phyloP scores from a whole-genome alignment of 2,888 invertebrate species.

The Octodonta nipae region DNA sequence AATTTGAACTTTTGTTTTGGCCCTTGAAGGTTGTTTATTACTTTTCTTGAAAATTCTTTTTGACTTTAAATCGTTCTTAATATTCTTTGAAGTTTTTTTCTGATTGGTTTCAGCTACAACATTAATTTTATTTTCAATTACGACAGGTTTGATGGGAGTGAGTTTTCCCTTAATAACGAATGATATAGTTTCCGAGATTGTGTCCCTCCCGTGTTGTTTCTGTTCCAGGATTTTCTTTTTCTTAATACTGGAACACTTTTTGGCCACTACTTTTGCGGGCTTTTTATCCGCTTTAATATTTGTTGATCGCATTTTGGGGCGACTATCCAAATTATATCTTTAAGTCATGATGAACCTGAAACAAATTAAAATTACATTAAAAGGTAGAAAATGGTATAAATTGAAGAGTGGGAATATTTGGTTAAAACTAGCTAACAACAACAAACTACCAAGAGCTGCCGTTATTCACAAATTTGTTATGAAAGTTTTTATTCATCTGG shows the following conservation, averaged over 20 bases:
- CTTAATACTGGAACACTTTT: slow-evolving; percentile 15
- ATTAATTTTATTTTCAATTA: slow-evolving; percentile 13
- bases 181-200: slow-evolving; percentile 32
- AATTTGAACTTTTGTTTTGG: slow-evolving; percentile 17
- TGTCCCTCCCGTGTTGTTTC: slow-evolving; percentile 23
- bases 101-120: slow-evolving; percentile 14
- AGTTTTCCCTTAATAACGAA: slow-evolving; percentile 33
- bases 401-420: no score
- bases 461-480: no score
- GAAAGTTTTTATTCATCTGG: no score
- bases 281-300: slow-evolving; percentile 10
- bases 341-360: slow-evolving; percentile 7
- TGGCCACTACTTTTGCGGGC: slow-evolving; percentile 9
- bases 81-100: slow-evolving; percentile 12
- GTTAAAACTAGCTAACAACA: no score
- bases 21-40: slow-evolving; percentile 11
- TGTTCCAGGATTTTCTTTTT: slow-evolving; percentile 22
- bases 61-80: slow-evolving; percentile 13
- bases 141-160: slow-evolving; percentile 26
- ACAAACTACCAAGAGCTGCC: no score
- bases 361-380: slow-evolving; percentile 6
- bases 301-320: slow-evolving; percentile 11
- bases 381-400: no score
- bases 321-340: neutral
- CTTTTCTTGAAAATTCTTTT: no score